A percentile compares a stretch with the other conserved stretches of the same genome.
Conservation (phyloP, 2,888 invertebrate species). For the Elysia crispata region DNA sequence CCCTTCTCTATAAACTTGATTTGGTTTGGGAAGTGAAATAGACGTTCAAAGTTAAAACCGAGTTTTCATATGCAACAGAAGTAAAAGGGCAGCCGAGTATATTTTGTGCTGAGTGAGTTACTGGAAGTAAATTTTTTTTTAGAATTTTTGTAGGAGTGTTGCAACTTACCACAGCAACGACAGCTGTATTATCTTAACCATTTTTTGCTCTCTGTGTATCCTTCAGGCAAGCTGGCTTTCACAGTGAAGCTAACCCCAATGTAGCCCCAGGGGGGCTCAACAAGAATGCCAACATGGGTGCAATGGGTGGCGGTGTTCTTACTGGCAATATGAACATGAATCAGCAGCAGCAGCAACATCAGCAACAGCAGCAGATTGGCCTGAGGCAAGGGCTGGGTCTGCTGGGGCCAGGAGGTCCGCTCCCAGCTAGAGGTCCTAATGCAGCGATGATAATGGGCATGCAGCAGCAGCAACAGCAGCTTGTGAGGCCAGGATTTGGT, state of each 20-base stretch:
- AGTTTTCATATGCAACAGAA: no score
- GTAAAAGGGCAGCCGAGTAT: no score
- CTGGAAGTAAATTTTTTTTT: no score
- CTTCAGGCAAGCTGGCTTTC: constrained; percentile 60
- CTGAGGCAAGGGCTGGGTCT: neutral
- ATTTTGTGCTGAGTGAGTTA: no score
- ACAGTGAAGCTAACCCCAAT: constrained; percentile 54
- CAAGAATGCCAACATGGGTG: constrained; percentile 13
- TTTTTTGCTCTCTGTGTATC: neutral
- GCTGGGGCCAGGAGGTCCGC: no score
- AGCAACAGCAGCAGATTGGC: constrained; percentile 24
- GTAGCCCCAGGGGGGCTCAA: constrained; percentile 1
- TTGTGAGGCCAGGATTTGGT: constrained; percentile 9
- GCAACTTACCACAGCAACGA: no score
- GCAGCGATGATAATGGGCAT: constrained; percentile 27
- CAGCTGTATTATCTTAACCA: neutral
- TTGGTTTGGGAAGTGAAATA: no score
- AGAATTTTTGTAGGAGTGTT: no score
- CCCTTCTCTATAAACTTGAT: no score
- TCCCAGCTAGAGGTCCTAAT: neutral
- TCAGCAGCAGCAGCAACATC: constrained; percentile 35
- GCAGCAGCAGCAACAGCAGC: constrained; percentile 30
- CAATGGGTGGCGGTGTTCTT: neutral
- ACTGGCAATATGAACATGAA: constrained; percentile 38
- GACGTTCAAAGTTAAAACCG: no score